phyloP scores from a whole-genome alignment of 2,113 vertebrate species.

The Delphinapterus leucas region DNA sequence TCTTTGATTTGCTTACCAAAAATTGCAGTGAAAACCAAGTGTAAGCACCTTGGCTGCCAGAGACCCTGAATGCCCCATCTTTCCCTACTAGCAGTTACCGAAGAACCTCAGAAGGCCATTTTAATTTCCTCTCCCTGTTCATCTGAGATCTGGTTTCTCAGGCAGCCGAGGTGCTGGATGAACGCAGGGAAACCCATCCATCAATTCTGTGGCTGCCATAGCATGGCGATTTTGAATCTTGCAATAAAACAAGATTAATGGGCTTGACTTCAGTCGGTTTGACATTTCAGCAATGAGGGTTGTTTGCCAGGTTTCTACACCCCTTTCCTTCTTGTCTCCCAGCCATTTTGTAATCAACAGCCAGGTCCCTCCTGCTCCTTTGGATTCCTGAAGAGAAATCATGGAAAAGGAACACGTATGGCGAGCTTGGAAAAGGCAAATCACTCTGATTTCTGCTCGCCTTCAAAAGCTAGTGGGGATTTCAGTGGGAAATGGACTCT shows the following conservation, averaged over 20 bases:
- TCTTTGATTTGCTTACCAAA: constrained; percentile 20
- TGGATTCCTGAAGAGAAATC: neutral
- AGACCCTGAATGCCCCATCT: neutral
- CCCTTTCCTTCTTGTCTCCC: neutral
- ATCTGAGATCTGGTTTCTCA: constrained; percentile 37
- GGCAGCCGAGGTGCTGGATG: constrained; percentile 41
- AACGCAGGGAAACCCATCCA: constrained; percentile 37
- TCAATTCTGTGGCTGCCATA: constrained; percentile 43
- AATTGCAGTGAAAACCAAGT: neutral
- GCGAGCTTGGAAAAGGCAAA: neutral
- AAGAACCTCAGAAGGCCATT: neutral
- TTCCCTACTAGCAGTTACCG: neutral
- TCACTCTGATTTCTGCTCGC: neutral
- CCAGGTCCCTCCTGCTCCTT: neutral
- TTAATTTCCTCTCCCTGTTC: constrained; percentile 54
- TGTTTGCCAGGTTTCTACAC: neutral
- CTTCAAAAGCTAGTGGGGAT: neutral
- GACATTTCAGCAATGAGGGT: constrained; percentile 25
- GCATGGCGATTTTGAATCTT: constrained; percentile 30
- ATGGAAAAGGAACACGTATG: neutral
- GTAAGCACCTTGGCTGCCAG: neutral
- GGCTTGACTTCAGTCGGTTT: neutral
- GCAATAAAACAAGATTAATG: constrained; percentile 65
- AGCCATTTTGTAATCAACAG: neutral
- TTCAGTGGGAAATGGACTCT: neutral